phyloP scores from a whole-genome alignment of 2,888 invertebrate species.

The Lasioglossum calceatum region DNA sequence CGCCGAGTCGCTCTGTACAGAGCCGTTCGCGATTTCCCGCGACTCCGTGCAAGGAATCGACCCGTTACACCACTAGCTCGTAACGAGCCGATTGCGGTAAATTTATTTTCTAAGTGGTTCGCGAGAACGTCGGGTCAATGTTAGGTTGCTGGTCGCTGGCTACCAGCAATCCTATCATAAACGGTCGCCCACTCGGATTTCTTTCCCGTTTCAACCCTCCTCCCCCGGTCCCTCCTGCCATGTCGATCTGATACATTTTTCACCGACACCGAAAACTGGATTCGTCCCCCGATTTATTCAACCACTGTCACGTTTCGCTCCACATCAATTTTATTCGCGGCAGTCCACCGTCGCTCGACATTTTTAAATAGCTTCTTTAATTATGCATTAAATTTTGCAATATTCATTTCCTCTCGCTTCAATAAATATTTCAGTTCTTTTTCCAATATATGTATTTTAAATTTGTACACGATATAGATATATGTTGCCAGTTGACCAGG shows the following conservation, averaged over 20 bases:
- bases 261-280: background rate
- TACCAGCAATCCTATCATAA: background rate
- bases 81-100: conserved; percentile 9
- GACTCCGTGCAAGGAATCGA: conserved; percentile 13
- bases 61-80: background rate
- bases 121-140: background rate
- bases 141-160: background rate
- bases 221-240: background rate
- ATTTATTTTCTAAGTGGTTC: conserved; percentile 8
- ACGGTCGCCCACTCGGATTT: background rate
- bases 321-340: too few species aligned
- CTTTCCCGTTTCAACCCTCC: background rate
- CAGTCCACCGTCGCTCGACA: too few species aligned
- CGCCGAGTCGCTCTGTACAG: background rate
- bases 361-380: too few species aligned
- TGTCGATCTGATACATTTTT: background rate
- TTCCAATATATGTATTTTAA: too few species aligned
- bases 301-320: background rate
- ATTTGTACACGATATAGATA: too few species aligned
- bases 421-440: background rate
- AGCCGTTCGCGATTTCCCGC: background rate
- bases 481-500: too few species aligned
- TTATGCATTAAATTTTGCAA: too few species aligned
- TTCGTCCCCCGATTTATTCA: background rate
- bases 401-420: too few species aligned